Evolutionary conservation across 2,113 vertebrate species (phyloP).

Genomic region (Acanthisitta chloris): DNA sequence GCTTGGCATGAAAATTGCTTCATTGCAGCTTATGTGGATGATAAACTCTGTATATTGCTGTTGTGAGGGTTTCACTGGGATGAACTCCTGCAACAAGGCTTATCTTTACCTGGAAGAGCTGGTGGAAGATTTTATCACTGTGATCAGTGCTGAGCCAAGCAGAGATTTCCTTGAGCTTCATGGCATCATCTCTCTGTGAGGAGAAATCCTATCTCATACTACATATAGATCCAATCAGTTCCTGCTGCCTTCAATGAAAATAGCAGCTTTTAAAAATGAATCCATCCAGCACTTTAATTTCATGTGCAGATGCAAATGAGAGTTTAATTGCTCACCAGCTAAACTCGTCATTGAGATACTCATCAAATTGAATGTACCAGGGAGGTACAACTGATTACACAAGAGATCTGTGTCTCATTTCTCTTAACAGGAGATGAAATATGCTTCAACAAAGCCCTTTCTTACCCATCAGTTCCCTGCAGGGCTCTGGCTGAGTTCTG

Average conservation of each 20-base stretch:
- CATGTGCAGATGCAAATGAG: not conserved
- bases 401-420: not conserved
- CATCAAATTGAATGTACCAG: not conserved
- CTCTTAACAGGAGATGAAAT: slow-evolving; percentile 9
- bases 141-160: not conserved
- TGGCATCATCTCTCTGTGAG: not conserved
- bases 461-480: not conserved
- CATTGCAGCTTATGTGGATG: not conserved
- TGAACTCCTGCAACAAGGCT: not conserved
- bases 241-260: not conserved
- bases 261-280: slow-evolving; percentile 4
- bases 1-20: not conserved
- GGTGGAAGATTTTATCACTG: not conserved
- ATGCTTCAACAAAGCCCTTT: not conserved
- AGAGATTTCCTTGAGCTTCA: not conserved
- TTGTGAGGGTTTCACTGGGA: not conserved
- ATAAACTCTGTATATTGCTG: not conserved
- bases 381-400: slow-evolving; percentile 5
- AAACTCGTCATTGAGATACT: not conserved
- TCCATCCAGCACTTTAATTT: slow-evolving; percentile 6
- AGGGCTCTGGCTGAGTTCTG: not conserved
- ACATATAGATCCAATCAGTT: not conserved
- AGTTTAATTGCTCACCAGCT: not conserved
- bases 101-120: not conserved
- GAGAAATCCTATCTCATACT: not conserved